A percentile compares a stretch with the other conserved stretches of the same genome.
Conservation (phyloP, 2,888 invertebrate species). For the Rhaphigaster nebulosa region DNA sequence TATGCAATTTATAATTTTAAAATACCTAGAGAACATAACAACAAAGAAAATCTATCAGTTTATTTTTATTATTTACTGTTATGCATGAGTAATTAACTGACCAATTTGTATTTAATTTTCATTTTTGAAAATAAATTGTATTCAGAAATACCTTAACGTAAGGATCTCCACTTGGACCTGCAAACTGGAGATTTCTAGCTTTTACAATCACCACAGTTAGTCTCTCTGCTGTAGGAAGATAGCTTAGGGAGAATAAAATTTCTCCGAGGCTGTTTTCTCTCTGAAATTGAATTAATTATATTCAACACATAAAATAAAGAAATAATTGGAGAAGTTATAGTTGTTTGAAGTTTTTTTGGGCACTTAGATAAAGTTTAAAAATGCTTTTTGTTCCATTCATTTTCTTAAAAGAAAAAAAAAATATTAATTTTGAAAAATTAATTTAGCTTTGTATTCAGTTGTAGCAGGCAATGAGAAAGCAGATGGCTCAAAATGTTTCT, state of each 20-base stretch:
- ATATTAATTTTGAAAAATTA: neutral
- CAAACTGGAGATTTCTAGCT: conserved; percentile 79
- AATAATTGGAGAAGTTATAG: neutral
- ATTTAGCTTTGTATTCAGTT: neutral
- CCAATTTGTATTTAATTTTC: too few relatives aligned
- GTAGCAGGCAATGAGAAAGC: neutral
- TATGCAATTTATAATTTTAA: too few relatives aligned
- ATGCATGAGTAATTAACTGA: neutral
- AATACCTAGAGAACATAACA: too few relatives aligned
- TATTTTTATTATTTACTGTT: neutral
- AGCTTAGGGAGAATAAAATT: conserved; percentile 85
- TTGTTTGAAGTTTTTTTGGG: neutral
- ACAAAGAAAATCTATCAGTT: too few relatives aligned
- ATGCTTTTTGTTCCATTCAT: neutral
- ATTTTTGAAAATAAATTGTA: neutral
- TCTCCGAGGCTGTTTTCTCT: conserved; percentile 81
- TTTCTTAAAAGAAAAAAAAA: too few relatives aligned
- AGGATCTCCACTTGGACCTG: conserved; percentile 75
- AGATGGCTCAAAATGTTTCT: too few relatives aligned
- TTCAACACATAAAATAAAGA: neutral
- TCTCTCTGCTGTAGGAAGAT: conserved; percentile 85
- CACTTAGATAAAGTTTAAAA: neutral
- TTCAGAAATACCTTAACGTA: conserved; percentile 78
- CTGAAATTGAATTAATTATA: conserved; percentile 67
- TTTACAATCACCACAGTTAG: conserved; percentile 82